Percentiles rank a stretch among this genome's conserved stretches.
Conservation (phyloP, 2,113 vertebrate genomes). For the Indicator indicator region DNA sequence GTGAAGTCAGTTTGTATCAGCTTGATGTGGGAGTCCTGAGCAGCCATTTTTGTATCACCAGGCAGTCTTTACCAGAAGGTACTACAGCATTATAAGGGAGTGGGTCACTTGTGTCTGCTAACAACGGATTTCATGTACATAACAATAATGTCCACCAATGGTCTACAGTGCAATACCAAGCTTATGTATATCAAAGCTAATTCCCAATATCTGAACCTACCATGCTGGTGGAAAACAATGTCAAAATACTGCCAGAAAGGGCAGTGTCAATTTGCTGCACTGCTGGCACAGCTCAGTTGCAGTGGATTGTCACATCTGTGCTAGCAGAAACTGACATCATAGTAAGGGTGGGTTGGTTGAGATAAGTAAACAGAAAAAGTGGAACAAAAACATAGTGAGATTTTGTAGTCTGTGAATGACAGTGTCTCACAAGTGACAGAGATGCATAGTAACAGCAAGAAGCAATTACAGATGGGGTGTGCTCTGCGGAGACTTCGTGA, state of each 20-base stretch:
- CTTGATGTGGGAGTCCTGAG: slow-evolving; percentile 13
- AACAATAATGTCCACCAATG: neutral
- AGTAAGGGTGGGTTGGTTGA: neutral
- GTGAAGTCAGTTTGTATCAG: neutral
- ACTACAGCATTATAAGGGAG: neutral
- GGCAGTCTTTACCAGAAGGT: neutral
- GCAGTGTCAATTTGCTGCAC: slow-evolving; percentile 5
- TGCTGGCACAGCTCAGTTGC: neutral
- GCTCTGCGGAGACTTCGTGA: neutral
- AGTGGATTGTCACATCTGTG: neutral
- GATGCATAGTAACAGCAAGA: neutral
- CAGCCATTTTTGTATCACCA: neutral
- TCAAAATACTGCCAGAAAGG: neutral
- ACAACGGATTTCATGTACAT: neutral
- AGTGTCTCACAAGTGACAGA: neutral
- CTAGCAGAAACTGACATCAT: neutral
- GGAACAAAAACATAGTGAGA: neutral
- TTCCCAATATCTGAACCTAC: neutral
- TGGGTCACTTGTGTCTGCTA: neutral
- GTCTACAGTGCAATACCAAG: neutral
- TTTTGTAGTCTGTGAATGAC: neutral
- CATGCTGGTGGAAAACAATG: rapidly evolving
- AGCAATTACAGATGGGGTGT: neutral
- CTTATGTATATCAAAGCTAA: neutral
- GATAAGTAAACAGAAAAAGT: neutral